phyloP scores from a whole-genome alignment of 1,140 invertebrate species.

The Caenorhabditis inopinata region DNA sequence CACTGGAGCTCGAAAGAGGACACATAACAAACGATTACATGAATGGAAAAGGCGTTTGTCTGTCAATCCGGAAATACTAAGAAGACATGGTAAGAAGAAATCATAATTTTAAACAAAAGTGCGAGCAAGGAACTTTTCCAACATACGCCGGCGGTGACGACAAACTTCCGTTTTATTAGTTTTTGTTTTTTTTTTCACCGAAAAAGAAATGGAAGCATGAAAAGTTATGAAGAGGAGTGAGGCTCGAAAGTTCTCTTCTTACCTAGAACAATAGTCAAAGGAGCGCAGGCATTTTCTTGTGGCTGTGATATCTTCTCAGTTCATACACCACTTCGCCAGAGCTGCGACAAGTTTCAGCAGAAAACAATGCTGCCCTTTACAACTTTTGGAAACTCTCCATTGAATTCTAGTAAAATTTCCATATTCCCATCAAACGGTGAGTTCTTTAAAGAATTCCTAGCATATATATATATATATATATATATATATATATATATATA shows the following conservation, averaged over 20 bases:
- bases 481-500: too few relatives aligned
- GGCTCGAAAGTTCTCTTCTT: not conserved
- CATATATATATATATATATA: too few relatives aligned
- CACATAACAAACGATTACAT: not conserved
- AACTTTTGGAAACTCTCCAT: not conserved
- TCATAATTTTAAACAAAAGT: too few relatives aligned
- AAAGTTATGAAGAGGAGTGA: not conserved
- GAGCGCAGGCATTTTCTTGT: conserved; percentile 11
- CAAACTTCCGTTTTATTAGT: not conserved
- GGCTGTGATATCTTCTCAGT: not conserved
- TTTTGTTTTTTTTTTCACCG: not conserved
- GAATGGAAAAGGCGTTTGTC: not conserved
- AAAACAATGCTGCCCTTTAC: not conserved
- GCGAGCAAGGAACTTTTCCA: too few relatives aligned
- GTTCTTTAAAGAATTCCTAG: too few relatives aligned
- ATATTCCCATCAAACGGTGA: not conserved
- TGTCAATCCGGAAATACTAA: not conserved
- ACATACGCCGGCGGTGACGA: too few relatives aligned
- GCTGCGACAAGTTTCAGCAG: not conserved
- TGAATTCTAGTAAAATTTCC: not conserved
- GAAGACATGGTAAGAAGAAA: not conserved
- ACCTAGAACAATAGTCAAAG: not conserved
- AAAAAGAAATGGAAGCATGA: not conserved
- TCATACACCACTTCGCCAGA: not conserved
- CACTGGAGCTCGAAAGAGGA: not conserved